Percentiles rank a stretch among this genome's conserved stretches.
Evolutionary conservation across 2,888 invertebrate genomes (phyloP).

Genomic region (Biston betularia): DNA sequence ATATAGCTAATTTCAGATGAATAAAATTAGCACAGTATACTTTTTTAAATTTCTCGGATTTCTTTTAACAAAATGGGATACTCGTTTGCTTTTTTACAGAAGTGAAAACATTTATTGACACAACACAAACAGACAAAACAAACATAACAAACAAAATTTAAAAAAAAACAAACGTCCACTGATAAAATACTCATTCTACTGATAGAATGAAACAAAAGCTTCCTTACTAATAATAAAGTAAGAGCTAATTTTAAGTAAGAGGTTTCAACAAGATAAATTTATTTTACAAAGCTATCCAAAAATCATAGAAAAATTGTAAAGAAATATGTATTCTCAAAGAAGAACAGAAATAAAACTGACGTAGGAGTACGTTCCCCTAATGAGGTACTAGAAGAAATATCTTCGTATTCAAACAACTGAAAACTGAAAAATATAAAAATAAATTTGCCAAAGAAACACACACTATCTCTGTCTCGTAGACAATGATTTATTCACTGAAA

Average conservation of each 20-base stretch:
- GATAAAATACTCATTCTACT: no score
- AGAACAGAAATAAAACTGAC: constrained; percentile 1
- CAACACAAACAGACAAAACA: not conserved
- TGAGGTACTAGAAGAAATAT: constrained; percentile 30
- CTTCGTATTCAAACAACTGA: constrained; percentile 59
- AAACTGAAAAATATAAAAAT: constrained; percentile 68
- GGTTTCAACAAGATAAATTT: no score
- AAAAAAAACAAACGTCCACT: no score
- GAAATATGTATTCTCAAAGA: not conserved
- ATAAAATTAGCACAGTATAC: no score
- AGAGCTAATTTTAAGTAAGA: no score
- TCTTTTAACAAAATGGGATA: no score
- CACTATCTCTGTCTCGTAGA: constrained; percentile 76
- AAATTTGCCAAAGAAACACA: constrained; percentile 77
- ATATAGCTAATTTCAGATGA: not conserved
- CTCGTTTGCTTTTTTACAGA: no score
- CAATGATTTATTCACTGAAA: constrained; percentile 68
- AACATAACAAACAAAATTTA: no score
- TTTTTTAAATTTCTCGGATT: no score
- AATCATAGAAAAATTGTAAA: not conserved
- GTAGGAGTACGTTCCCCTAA: constrained; percentile 20
- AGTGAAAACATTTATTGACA: no score
- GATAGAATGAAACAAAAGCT: no score
- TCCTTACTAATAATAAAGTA: no score
- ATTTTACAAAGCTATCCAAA: not conserved